Base-by-base conservation (phyloP, 2,888 invertebrate genomes). In the Microctonus aethiopoides region DNA sequence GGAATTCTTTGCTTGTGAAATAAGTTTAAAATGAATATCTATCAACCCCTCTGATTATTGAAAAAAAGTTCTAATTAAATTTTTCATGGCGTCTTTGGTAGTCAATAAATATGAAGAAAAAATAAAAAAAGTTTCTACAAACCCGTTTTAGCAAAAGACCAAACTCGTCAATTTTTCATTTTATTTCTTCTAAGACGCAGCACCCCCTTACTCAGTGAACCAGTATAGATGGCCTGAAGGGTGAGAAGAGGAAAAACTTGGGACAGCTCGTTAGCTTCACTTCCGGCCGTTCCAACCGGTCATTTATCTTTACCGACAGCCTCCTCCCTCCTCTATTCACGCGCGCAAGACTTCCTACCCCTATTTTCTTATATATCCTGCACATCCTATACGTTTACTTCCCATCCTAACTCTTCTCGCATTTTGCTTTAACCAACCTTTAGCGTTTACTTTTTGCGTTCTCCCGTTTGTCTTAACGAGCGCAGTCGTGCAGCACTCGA, bases 261-360 rank as follows among this genome's bases (percentile, higher is more conserved):
- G 70, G 59, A 69, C 72, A 67, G 73, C 75, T 75, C 75, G 75
- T 75, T 75, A 75, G 73, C 70, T 69, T 66, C 22, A 70, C 75
- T 72, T 69, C 72, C 71, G 68, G 63, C 63, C 51, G 64, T 64
- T 32, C 54, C 70, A 24, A 64, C 52, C 41, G 63, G 65, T 72
- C 72, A 73, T 75, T 75, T 75, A 73, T 75, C 75, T 75, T 70
- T 68, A 73, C 72, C 72, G 72, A 73, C 75, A 68, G 72, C 66
- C 70, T 70, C 66, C 70, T 70, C 56, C 56, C 29, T 1, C 1
- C 13, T 29, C 26, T 29, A 24, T 26, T 56, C 26, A 6, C 29
- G n/a, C 5, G 26, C 56, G 29, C n/a, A 26, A 24, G 24, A 56
- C 26, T 26, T 29, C 5, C 56, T 13, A 1, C 24, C n/a, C 26